These are phyloP conservation scores for Eurois occulta DNA, from an alignment of 2,888 invertebrate genomes.

Conservation along the genomic window DNA sequence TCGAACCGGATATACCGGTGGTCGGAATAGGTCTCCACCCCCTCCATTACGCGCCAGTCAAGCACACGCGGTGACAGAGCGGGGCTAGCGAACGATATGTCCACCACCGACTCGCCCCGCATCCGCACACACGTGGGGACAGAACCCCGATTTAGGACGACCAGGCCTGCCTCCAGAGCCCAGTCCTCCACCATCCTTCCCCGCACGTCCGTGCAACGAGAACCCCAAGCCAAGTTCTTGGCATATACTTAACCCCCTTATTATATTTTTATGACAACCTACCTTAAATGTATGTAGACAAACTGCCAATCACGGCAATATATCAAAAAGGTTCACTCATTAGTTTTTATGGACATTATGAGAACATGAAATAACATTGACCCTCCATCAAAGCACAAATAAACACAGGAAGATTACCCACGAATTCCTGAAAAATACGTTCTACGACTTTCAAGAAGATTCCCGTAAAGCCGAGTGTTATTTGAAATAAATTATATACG, in stretches of 20 bases:
- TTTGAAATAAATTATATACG: slow-evolving; percentile 27
- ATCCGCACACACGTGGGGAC: no score
- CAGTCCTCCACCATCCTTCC: no score
- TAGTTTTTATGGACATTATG: slow-evolving; percentile 7
- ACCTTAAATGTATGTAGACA: neutral
- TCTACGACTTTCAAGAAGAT: slow-evolving; percentile 22
- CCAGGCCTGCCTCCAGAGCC: no score
- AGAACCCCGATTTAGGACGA: no score
- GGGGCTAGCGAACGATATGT: no score
- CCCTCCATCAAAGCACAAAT: slow-evolving; percentile 7
- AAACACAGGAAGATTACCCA: neutral
- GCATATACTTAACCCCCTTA: neutral
- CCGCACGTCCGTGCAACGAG: no score
- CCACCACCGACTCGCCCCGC: no score
- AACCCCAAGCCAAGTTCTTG: no score
- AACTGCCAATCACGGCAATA: slow-evolving; percentile 17
- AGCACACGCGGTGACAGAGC: no score
- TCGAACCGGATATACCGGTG: no score
- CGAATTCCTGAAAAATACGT: slow-evolving; percentile 4
- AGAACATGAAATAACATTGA: slow-evolving; percentile 7
- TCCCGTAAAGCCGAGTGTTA: slow-evolving; percentile 8
- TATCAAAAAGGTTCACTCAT: slow-evolving; percentile 24
- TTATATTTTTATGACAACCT: neutral
- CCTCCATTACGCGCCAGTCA: no score
- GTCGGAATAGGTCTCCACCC: no score